Base-by-base conservation (phyloP, 2,797 vertebrate genomes). In the Betta splendens region DNA sequence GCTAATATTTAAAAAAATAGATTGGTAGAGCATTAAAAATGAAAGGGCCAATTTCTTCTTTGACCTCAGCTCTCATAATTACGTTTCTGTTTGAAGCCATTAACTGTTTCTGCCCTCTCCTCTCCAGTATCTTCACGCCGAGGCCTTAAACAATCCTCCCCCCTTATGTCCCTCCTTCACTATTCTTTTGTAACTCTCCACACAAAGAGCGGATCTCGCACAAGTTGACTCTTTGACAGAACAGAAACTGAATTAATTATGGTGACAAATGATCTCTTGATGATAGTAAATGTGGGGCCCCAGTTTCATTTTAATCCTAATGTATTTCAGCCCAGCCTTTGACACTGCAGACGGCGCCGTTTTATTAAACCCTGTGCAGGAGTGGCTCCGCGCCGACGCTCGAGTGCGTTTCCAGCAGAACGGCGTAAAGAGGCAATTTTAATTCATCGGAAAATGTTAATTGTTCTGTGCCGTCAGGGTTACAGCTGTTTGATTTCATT, bases 291-390 rank as follows among this genome's bases (percentile, higher is more conserved):
- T 13, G 55, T 36, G 12, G 21, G n/a, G 31, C 21, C 7, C 26
- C 29, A 49, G 40, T 54, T 66, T 58, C 29, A 66, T 69, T 64
- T 35, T 1, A 63, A 59, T 72, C 52, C 28, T 47, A 31, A 62
- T 33, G 38, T 69, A 29, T 51, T 46, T 48, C 37, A 36, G 22
- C 4, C 0, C 16, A 46, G 55, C 48, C 50, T 61, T 32, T 53
- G 60, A 77, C 63, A 69, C 28, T 0, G 10, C 18, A 9, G 20
- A 44, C 37, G 18, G 18, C 9, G 42, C 23, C 7, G 7, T 54
- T 67, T 69, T 25, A 65, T 69, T 22, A 52, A 45, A 18, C 12
- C 13, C 2, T 37, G 53, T 60, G 25, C 16, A 33, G 15, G 5
- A 58, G 23, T 1, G 13, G 42, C 33, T 55, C 0, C 1, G 29